Evolutionary conservation across 1,140 invertebrate species (phyloP).

Genomic region (Papilio polyxenes): DNA sequence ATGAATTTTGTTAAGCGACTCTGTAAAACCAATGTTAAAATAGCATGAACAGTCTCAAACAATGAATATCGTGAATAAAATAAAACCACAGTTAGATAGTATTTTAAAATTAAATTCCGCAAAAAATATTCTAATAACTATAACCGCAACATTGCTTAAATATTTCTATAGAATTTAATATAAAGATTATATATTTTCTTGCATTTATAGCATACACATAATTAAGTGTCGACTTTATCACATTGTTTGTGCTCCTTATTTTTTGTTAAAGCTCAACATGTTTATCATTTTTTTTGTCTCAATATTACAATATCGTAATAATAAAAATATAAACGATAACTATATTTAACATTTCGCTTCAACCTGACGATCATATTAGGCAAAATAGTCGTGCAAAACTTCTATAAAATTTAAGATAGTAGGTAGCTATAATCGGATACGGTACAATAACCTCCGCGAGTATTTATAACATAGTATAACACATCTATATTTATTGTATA

Average conservation of each 20-base stretch:
- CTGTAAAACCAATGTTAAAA: neutral
- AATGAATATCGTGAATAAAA: neutral
- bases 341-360: neutral
- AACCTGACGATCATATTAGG: neutral
- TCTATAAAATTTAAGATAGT: neutral
- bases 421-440: neutral
- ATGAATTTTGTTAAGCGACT: neutral
- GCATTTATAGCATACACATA: neutral
- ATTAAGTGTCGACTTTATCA: neutral
- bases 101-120: neutral
- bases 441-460: slow-evolving; percentile 30
- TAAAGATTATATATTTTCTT: neutral
- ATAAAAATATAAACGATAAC: too few species aligned
- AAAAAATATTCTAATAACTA: neutral
- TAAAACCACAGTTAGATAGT: neutral
- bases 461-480: slow-evolving; percentile 11
- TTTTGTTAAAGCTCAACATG: too few species aligned
- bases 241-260: neutral
- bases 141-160: neutral
- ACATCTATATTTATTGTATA: slow-evolving; percentile 32
- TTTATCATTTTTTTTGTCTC: too few species aligned
- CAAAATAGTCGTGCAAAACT: neutral
- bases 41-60: neutral
- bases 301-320: too few species aligned
- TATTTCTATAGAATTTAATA: neutral